These are phyloP conservation scores for Capricornis sumatraensis DNA, from an alignment of 2,113 vertebrate species.

Conservation along the genomic window DNA sequence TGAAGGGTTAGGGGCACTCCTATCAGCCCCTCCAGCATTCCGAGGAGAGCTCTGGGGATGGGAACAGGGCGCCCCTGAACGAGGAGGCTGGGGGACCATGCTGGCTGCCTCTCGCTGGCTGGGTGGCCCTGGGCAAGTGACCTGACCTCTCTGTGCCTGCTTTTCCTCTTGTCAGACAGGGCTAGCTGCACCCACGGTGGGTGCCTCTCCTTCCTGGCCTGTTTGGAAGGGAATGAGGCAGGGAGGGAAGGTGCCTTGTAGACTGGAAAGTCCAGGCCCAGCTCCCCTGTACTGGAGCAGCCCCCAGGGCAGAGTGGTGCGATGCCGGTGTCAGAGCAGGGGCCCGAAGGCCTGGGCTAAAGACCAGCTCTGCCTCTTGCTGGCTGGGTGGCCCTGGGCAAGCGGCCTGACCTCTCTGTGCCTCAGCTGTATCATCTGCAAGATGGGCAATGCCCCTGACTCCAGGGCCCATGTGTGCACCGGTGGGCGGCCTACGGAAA, in stretches of 20 bases:
- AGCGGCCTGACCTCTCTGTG: not conserved
- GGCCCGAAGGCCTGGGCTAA: fast-evolving
- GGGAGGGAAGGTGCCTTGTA: not conserved
- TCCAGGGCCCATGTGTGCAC: not conserved
- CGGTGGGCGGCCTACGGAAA: fast-evolving
- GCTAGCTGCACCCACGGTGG: fast-evolving
- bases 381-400: not conserved
- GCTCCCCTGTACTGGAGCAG: fast-evolving
- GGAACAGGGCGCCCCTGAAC: fast-evolving
- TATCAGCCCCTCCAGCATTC: not conserved
- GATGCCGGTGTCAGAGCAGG: fast-evolving
- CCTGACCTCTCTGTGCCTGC: not conserved
- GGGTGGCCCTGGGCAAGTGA: not conserved
- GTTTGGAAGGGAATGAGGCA: not conserved
- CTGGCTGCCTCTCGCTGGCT: not conserved
- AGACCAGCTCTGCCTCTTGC: not conserved
- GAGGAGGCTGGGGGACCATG: fast-evolving
- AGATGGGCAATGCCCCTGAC: fast-evolving
- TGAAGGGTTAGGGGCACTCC: fast-evolving
- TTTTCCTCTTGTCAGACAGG: not conserved
- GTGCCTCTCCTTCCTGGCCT: not conserved
- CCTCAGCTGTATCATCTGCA: not conserved
- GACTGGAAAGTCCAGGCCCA: fast-evolving
- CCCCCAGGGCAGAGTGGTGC: fast-evolving
- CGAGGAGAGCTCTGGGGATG: not conserved